A percentile compares a stretch with the other conserved stretches of the same genome.
phyloP scores from a whole-genome alignment of 2,888 invertebrate genomes.

The Agrotis segetum region DNA sequence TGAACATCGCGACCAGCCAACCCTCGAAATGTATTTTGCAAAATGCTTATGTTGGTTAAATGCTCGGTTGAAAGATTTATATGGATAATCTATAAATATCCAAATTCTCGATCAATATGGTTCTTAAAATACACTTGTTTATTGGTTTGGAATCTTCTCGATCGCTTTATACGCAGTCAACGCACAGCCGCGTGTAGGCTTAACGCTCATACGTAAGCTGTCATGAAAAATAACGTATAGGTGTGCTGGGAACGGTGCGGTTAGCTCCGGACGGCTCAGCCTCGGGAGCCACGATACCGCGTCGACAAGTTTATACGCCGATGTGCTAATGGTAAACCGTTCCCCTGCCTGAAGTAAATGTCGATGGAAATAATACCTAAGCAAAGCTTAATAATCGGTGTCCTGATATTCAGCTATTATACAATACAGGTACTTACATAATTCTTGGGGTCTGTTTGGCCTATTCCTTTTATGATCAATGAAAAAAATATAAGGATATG shows the following conservation, averaged over 20 bases:
- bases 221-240: constrained; percentile 59
- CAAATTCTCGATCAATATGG: constrained; percentile 17
- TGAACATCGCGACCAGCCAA: not conserved
- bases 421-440: constrained; percentile 71
- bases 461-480: constrained; percentile 59
- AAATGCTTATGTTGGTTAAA: not conserved
- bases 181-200: constrained; percentile 32
- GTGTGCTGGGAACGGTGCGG: constrained; percentile 35
- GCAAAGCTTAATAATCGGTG: constrained; percentile 21
- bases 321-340: constrained; percentile 52
- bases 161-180: constrained; percentile 38
- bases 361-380: constrained; percentile 29
- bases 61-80: not conserved
- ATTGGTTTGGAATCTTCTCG: constrained; percentile 20
- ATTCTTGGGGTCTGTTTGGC: constrained; percentile 69
- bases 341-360: constrained; percentile 45
- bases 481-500: constrained; percentile 62
- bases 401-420: not conserved
- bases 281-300: constrained; percentile 42
- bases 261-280: constrained; percentile 32
- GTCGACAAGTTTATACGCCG: constrained; percentile 52
- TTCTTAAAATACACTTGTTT: constrained; percentile 29
- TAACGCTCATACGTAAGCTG: constrained; percentile 37
- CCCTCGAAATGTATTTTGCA: not conserved
- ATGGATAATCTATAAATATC: not conserved